phyloP scores from a whole-genome alignment of 2,888 invertebrate genomes.

The Rhingia campestris region DNA sequence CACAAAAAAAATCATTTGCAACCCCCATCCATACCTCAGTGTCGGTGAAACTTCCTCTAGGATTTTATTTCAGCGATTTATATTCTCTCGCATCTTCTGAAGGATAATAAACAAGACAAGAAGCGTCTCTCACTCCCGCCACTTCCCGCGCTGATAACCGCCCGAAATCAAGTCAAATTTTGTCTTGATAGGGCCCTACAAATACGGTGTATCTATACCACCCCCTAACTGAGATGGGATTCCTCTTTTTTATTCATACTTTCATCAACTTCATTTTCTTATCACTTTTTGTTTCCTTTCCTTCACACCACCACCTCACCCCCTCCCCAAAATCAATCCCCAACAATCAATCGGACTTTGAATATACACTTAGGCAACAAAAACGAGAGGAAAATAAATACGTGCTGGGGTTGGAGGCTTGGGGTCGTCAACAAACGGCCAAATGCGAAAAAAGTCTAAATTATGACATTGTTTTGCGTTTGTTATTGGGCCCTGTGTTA shows the following conservation, averaged over 20 bases:
- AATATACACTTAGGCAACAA: conserved; percentile 37
- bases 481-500: conserved; percentile 69
- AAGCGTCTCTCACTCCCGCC: conserved; percentile 19
- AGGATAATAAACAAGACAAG: conserved; percentile 71
- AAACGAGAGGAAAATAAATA: conserved; percentile 47
- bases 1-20: conserved; percentile 59
- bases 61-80: conserved; percentile 71
- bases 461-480: conserved; percentile 76
- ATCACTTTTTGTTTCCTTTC: conserved; percentile 67
- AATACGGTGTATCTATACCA: neutral
- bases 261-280: conserved; percentile 71
- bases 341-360: conserved; percentile 66
- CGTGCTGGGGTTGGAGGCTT: neutral
- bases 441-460: conserved; percentile 55
- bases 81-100: conserved; percentile 30
- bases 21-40: conserved; percentile 30
- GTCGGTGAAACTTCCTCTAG: conserved; percentile 63
- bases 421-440: neutral
- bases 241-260: conserved; percentile 42
- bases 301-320: neutral
- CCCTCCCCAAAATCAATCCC: conserved; percentile 61
- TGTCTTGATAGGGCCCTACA: neutral
- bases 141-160: conserved; percentile 49
- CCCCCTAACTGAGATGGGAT: neutral
- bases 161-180: conserved; percentile 32